These are phyloP conservation scores for Leucoraja erinaceus DNA, from an alignment of 2,113 vertebrate species.

Conservation along the genomic window DNA sequence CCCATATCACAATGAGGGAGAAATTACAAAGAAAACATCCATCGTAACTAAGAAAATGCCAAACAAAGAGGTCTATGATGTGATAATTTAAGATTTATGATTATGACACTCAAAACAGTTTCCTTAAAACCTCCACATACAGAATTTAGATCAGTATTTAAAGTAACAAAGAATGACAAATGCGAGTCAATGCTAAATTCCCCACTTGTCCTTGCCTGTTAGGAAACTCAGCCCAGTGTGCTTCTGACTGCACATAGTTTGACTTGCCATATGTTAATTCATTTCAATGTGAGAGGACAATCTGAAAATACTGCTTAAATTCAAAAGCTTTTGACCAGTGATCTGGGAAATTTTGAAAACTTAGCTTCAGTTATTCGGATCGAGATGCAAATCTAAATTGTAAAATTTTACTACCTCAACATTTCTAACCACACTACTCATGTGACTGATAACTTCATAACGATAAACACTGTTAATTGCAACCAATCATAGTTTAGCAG, in stretches of 20 bases:
- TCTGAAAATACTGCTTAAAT: neutral
- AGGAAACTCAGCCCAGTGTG: neutral
- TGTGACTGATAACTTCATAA: neutral
- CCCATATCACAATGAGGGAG: neutral
- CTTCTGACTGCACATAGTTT: neutral
- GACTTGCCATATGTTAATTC: neutral
- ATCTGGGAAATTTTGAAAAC: neutral
- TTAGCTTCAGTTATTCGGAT: neutral
- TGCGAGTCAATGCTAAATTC: neutral
- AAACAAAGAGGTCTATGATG: neutral
- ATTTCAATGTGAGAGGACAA: neutral
- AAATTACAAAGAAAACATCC: neutral
- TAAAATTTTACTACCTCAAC: neutral
- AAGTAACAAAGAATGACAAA: neutral
- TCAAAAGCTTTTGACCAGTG: neutral
- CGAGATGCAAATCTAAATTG: neutral
- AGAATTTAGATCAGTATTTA: neutral
- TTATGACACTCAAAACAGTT: neutral
- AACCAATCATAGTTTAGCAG: neutral
- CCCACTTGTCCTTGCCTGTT: neutral
- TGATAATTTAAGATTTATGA: neutral
- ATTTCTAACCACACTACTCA: neutral
- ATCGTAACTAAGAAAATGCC: neutral
- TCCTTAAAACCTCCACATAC: neutral
- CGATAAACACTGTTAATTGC: neutral